A percentile compares a stretch with the other conserved stretches of the same genome.
Evolutionary conservation across 35 echinoderm and acorn worm species (phyloP).

Genomic region (Apostichopus parvimensis): DNA sequence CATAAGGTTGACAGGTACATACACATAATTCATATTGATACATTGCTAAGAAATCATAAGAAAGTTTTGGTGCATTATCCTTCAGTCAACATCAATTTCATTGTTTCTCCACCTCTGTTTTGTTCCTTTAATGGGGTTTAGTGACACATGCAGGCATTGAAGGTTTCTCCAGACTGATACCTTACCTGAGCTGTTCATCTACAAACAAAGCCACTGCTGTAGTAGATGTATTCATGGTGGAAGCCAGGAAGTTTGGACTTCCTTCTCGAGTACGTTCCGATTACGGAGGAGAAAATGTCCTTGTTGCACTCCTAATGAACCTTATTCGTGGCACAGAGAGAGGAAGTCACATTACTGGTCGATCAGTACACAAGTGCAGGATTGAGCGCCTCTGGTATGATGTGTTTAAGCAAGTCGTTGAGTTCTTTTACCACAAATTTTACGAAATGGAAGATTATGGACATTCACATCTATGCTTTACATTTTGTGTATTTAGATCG

Average conservation of each 20-base stretch:
- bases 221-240: slow-evolving; percentile 2
- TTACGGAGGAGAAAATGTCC: slow-evolving; percentile 56
- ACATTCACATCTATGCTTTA: slow-evolving; percentile 17
- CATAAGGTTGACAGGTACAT: too few relatives aligned
- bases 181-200: slow-evolving; percentile 17
- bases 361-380: slow-evolving; percentile 65
- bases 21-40: too few relatives aligned
- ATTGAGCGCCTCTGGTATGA: slow-evolving; percentile 73
- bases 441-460: slow-evolving; percentile 17
- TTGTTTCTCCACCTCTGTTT: background rate
- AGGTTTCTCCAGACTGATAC: slow-evolving; percentile 39
- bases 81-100: too few relatives aligned
- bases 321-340: slow-evolving; percentile 34
- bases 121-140: background rate
- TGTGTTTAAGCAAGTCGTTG: slow-evolving; percentile 27
- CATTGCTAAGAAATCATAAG: too few relatives aligned
- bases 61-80: too few relatives aligned
- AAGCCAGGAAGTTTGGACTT: slow-evolving; percentile 15
- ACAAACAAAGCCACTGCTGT: slow-evolving; percentile 30
- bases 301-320: slow-evolving; percentile 56
- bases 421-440: background rate
- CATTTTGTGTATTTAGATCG: slow-evolving; percentile 2
- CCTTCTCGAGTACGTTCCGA: slow-evolving; percentile 63
- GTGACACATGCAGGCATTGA: slow-evolving; percentile 53
- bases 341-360: slow-evolving; percentile 60